Conservation (phyloP, 2,113 vertebrate species). For the Halcyon malimbica region DNA sequence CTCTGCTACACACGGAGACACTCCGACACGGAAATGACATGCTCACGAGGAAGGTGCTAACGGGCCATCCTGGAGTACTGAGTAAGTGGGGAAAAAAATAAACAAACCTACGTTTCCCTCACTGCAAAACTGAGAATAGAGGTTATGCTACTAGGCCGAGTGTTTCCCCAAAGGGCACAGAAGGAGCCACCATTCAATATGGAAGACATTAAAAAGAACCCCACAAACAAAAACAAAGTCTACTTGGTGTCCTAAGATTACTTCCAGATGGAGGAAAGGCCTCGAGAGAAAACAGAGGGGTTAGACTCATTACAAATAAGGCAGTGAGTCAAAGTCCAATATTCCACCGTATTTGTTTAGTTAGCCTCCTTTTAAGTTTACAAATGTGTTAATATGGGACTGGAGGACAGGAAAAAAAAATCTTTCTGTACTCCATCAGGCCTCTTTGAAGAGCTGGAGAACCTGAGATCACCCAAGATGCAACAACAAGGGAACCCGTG, state of each 20-base stretch:
- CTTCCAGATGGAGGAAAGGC: constrained; percentile 29
- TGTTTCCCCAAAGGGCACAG: neutral
- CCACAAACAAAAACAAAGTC: neutral
- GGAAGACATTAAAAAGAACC: constrained; percentile 28
- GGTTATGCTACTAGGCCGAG: neutral
- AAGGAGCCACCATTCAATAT: neutral
- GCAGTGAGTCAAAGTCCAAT: neutral
- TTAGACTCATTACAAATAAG: constrained; percentile 20
- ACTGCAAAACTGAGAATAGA: neutral
- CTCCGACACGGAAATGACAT: neutral
- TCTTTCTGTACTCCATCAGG: neutral
- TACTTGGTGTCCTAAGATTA: constrained; percentile 15
- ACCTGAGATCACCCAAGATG: neutral
- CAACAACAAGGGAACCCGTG: neutral
- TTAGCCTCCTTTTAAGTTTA: neutral
- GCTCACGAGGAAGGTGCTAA: neutral
- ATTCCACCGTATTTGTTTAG: neutral
- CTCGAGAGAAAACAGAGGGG: constrained; percentile 1
- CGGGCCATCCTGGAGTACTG: neutral
- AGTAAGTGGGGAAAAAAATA: neutral
- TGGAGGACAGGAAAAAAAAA: neutral
- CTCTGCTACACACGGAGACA: neutral
- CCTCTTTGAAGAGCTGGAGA: neutral
- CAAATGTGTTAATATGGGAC: neutral
- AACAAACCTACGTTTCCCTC: neutral